phyloP scores from a whole-genome alignment of 1,140 invertebrate species.

The Leptinotarsa lineolata region DNA sequence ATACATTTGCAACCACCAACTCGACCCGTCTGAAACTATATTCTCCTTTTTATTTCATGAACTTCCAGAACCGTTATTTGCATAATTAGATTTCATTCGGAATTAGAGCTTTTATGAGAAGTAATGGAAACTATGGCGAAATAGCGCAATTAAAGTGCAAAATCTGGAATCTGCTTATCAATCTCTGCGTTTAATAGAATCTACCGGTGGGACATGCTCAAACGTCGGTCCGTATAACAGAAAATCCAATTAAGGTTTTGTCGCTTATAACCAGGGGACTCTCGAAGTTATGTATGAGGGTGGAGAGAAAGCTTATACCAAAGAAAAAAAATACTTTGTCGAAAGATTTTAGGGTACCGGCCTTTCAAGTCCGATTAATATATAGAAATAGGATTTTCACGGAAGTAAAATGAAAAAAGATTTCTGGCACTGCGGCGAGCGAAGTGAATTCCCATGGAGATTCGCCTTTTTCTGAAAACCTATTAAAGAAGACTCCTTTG shows the following conservation, averaged over 20 bases:
- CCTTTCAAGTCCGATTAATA: slow-evolving; percentile 6
- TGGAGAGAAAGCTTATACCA: neutral
- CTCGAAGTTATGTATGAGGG: slow-evolving; percentile 6
- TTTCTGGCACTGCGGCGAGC: neutral
- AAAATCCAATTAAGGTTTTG: slow-evolving; percentile 42
- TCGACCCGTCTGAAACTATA: neutral
- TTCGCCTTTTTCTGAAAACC: no score
- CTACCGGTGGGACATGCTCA: slow-evolving; percentile 19
- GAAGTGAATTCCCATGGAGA: neutral
- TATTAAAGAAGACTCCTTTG: no score
- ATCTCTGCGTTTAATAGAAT: slow-evolving; percentile 27
- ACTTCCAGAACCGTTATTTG: slow-evolving; percentile 14
- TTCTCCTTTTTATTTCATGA: slow-evolving; percentile 10
- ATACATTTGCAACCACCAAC: neutral
- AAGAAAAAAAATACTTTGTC: neutral
- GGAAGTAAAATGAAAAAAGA: neutral
- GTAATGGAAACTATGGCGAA: slow-evolving; percentile 25
- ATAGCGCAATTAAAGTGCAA: slow-evolving; percentile 24
- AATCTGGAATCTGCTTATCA: slow-evolving; percentile 29
- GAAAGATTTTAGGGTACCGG: neutral
- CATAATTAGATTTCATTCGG: slow-evolving; percentile 24
- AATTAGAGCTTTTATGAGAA: slow-evolving; percentile 17
- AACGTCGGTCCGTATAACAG: slow-evolving; percentile 33
- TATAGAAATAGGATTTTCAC: slow-evolving; percentile 8
- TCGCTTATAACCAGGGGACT: slow-evolving; percentile 29